Percentiles rank a stretch among this genome's conserved stretches.
Conservation (phyloP, 2,888 invertebrate genomes). For the Villa cingulata region DNA sequence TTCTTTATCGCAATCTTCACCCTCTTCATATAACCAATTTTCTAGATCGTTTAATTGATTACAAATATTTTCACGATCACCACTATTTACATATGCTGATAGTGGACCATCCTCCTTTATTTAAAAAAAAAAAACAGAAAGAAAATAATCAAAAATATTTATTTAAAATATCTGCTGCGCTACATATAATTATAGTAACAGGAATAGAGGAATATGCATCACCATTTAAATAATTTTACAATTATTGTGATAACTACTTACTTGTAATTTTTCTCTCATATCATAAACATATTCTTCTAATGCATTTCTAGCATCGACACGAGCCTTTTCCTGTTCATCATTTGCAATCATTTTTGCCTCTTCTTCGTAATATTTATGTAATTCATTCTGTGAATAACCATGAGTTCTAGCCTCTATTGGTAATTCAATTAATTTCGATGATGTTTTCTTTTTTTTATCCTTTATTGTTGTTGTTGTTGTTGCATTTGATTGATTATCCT, state of each 20-base stretch:
- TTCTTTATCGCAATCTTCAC: constrained; percentile 77
- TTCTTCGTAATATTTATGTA: constrained; percentile 62
- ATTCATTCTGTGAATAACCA: constrained; percentile 54
- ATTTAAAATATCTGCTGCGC: too few relatives aligned
- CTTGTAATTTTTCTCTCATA: constrained; percentile 70
- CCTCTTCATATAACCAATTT: constrained; percentile 92
- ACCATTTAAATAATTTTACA: too few relatives aligned
- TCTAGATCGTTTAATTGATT: constrained; percentile 70
- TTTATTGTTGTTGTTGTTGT: constrained; percentile 7
- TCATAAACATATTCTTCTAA: constrained; percentile 98
- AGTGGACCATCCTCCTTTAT: constrained; percentile 51
- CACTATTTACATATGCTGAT: constrained; percentile 59
- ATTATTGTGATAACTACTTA: too few relatives aligned
- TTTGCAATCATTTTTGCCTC: constrained; percentile 74
- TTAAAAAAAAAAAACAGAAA: background rate
- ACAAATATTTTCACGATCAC: constrained; percentile 49
- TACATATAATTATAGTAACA: too few relatives aligned
- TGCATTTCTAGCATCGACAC: constrained; percentile 90
- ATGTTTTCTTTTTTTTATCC: constrained; percentile 56
- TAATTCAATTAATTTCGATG: constrained; percentile 69
- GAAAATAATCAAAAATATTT: background rate
- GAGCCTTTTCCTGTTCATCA: constrained; percentile 86
- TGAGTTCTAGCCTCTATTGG: constrained; percentile 65
- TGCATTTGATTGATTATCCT: background rate
- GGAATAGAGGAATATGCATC: too few relatives aligned